Conservation (phyloP, 2,797 vertebrate genomes). For the Steatocranus sp. region DNA sequence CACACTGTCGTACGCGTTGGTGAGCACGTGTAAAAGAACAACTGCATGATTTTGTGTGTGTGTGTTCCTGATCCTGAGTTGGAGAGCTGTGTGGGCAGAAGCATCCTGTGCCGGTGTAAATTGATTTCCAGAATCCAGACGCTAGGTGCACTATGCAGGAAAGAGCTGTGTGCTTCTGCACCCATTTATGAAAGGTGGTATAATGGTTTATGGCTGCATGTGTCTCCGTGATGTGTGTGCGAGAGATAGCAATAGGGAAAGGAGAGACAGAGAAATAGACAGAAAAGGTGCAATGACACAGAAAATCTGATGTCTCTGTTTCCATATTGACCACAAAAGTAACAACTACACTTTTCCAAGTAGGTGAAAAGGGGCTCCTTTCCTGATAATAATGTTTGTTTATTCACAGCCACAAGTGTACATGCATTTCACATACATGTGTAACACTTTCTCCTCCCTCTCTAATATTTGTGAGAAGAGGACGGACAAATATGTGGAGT, state of each 20-base stretch:
- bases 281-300: neutral
- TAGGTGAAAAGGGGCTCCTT: neutral
- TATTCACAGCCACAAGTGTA: slow-evolving; percentile 15
- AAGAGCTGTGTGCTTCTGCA: slow-evolving; percentile 19
- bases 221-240: neutral
- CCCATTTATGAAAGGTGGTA: slow-evolving; percentile 34
- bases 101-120: slow-evolving; percentile 44
- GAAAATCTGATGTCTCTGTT: neutral
- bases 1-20: neutral
- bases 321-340: neutral
- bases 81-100: slow-evolving; percentile 60
- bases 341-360: neutral
- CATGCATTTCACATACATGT: neutral
- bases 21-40: neutral
- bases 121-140: slow-evolving; percentile 64
- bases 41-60: neutral
- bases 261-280: neutral
- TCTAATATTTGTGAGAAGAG: neutral
- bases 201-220: slow-evolving; percentile 30
- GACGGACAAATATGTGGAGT: neutral
- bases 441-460: neutral
- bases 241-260: neutral
- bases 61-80: slow-evolving; percentile 24
- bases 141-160: slow-evolving; percentile 25
- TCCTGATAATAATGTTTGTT: neutral